Evolutionary conservation across 2,113 vertebrate genomes (phyloP).

Genomic region (Amazona guildingii): DNA sequence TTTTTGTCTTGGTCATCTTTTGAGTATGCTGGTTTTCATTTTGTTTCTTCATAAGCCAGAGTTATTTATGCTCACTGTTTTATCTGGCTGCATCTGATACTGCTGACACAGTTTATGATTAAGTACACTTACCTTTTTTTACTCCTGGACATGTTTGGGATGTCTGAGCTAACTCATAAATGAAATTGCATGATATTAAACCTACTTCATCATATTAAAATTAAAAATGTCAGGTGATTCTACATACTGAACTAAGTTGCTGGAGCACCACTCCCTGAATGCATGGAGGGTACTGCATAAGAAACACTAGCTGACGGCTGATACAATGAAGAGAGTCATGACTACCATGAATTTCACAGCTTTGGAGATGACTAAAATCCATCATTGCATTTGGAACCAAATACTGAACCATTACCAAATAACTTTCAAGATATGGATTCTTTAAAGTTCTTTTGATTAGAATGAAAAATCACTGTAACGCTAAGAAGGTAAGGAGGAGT

Average conservation of each 20-base stretch:
- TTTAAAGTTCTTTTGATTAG: neutral
- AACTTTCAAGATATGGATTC: neutral
- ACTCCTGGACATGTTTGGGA: neutral
- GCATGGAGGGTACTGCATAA: neutral
- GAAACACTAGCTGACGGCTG: neutral
- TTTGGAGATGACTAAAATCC: neutral
- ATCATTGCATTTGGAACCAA: neutral
- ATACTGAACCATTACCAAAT: neutral
- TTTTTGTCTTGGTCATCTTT: neutral
- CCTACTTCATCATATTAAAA: neutral
- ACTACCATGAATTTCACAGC: neutral
- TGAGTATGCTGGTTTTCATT: neutral
- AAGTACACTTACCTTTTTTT: neutral
- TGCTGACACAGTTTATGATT: conserved; percentile 25
- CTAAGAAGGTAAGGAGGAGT: neutral
- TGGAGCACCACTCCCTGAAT: neutral
- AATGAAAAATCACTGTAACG: neutral
- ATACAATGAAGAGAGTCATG: neutral
- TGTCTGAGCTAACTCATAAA: conserved; percentile 1
- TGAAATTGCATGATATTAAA: neutral
- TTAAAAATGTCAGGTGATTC: neutral
- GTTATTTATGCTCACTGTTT: conserved; percentile 23
- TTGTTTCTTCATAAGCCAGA: neutral
- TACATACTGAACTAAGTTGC: neutral
- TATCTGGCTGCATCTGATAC: conserved; percentile 25